These are phyloP conservation scores for Odocoileus virginianus DNA, from an alignment of 2,113 vertebrate species.

Conservation along the genomic window DNA sequence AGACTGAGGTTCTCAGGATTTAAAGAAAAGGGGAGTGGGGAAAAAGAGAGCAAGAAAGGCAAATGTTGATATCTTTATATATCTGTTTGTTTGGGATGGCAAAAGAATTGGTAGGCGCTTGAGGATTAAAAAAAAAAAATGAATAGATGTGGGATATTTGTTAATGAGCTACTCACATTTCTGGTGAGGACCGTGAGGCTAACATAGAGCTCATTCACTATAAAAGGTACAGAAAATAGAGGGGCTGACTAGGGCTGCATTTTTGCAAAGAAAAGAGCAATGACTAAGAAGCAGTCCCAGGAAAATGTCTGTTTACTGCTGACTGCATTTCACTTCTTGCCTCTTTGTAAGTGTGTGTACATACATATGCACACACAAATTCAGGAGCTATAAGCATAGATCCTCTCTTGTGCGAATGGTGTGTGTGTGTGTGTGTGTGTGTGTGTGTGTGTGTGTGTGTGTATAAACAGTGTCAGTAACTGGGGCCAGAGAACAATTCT, in stretches of 20 bases:
- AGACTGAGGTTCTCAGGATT: neutral
- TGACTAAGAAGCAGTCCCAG: neutral
- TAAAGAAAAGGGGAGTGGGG: rapidly evolving
- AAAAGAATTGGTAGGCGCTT: neutral
- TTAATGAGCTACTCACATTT: neutral
- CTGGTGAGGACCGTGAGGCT: neutral
- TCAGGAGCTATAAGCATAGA: neutral
- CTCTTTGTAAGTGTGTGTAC: neutral
- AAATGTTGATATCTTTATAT: neutral
- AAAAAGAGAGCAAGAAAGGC: neutral
- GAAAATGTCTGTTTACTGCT: neutral
- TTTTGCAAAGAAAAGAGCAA: neutral
- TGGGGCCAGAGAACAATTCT: neutral
- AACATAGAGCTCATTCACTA: neutral
- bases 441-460: neutral
- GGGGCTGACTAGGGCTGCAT: neutral
- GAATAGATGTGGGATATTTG: neutral
- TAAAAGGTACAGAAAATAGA: neutral
- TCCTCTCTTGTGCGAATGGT: neutral
- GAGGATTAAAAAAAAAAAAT: neutral
- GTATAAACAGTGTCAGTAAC: neutral
- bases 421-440: rapidly evolving
- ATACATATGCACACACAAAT: neutral
- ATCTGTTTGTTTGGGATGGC: neutral
- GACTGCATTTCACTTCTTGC: neutral